A percentile compares a stretch with the other conserved stretches of the same genome.
Evolutionary conservation across 2,888 invertebrate species (phyloP).

Genomic region (Glyphotaelius pellucidus): DNA sequence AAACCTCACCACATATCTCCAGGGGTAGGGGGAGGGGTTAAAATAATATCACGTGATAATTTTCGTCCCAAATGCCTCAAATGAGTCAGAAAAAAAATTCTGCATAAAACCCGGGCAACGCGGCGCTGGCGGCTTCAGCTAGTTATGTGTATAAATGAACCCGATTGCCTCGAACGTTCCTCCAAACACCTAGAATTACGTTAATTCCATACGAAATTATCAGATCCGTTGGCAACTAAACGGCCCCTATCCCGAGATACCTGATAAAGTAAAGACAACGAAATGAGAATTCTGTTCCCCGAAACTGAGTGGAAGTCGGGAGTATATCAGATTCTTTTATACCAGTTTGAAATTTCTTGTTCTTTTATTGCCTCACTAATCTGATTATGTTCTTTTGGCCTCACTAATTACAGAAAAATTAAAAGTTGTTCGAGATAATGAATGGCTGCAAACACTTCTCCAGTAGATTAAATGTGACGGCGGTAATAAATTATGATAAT

Average conservation of each 20-base stretch:
- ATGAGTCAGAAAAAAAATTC: no score
- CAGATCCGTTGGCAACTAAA: neutral
- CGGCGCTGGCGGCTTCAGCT: no score
- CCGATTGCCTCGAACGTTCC: neutral
- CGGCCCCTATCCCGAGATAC: neutral
- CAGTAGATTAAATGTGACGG: slow-evolving; percentile 55
- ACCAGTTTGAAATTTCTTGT: slow-evolving; percentile 38
- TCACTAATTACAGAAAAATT: slow-evolving; percentile 56
- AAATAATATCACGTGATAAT: no score
- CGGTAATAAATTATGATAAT: slow-evolving; percentile 58
- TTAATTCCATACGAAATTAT: neutral
- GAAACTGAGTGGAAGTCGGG: neutral
- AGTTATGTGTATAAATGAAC: neutral
- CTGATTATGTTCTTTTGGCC: slow-evolving; percentile 47
- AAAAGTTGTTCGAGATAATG: slow-evolving; percentile 57
- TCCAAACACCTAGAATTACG: neutral
- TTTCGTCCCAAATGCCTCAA: no score
- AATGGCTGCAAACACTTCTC: slow-evolving; percentile 59
- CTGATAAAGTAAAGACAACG: neutral
- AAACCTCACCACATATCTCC: no score
- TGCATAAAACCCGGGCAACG: no score
- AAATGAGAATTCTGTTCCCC: neutral
- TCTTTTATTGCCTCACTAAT: slow-evolving; percentile 51
- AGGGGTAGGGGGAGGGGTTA: no score
- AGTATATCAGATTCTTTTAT: slow-evolving; percentile 6